Evolutionary conservation across 2,888 invertebrate genomes (phyloP), one percentile per base, ranked within the genome.

Genomic region (Plagodis dolabraria): DNA sequence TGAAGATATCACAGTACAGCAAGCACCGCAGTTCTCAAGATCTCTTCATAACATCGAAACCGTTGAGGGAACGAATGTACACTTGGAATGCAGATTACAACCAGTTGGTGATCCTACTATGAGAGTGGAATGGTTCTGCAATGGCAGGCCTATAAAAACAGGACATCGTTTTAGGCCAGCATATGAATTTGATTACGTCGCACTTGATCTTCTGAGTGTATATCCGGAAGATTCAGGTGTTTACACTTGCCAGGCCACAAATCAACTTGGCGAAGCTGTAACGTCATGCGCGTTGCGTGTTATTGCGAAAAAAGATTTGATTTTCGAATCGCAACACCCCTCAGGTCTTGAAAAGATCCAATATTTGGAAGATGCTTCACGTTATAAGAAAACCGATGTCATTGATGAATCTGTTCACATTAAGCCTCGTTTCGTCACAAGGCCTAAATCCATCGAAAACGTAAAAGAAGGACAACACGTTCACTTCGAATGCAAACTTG

Each of bases 221-320:
- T 99, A 99, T 83, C 98, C 99, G n/a, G 97, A 97, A 74, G 99
- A 99, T 88, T 98, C 98, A 6, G 99, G 99, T 12, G 97, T 98
- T 0, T 99, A 99, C 84, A 98, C 98, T 9, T 99, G 98, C 77
- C 96, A 97, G 84, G 99, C 99, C 0, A 96, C 97, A 57, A 99
- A 99, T 85, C 96, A 97, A 78, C 94, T 98, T 35, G 99, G 99
- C 4, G 97, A 98, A 93, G 98, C 98, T 22, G 97, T 98, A 6
- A 98, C 99, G 5, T 97, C 98, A 0, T 98, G 98, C 77, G 97
- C 98, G 0, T 95, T 98, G 10, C 95, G 96, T 74, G 97, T 98
- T 4, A 96, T 97, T 72, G 97, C 97, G 12, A 97, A 97, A 81
- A 97, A 97, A 80, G 97, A 97, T 89, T 92, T 98, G 50, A 94